Percentiles rank a stretch among this genome's conserved stretches.
Evolutionary conservation across 2,888 invertebrate species (phyloP).

Genomic region (Andrena chrysosceles): DNA sequence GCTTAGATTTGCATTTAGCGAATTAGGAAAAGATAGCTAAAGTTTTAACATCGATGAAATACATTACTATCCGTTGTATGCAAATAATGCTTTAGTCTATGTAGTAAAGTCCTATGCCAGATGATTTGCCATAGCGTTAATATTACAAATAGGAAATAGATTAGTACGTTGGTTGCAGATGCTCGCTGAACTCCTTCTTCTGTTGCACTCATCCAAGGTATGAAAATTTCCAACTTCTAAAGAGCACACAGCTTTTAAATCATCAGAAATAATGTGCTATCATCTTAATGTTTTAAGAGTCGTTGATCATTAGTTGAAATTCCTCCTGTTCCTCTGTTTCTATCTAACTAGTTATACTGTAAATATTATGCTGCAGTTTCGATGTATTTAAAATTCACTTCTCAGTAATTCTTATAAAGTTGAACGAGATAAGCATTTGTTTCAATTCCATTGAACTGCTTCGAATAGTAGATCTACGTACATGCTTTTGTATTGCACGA

Average conservation of each 20-base stretch:
- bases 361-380: not conserved
- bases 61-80: not conserved
- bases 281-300: not conserved
- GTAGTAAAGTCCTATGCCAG: no score
- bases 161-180: constrained; percentile 84
- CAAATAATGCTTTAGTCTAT: constrained; percentile 3
- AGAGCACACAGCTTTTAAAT: constrained; percentile 45
- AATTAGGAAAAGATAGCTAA: not conserved
- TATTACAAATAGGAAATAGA: constrained; percentile 73
- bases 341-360: not conserved
- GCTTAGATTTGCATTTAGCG: not conserved
- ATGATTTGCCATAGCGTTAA: constrained; percentile 5
- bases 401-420: not conserved
- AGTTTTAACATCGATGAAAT: not conserved
- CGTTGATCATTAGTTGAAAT: not conserved
- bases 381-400: not conserved
- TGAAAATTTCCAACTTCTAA: constrained; percentile 73
- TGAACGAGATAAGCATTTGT: not conserved
- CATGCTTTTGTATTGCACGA: constrained; percentile 64
- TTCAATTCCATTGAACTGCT: not conserved
- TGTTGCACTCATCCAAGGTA: constrained; percentile 85
- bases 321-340: not conserved
- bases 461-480: not conserved
- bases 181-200: constrained; percentile 84
- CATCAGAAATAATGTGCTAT: constrained; percentile 19